Conservation (phyloP, 2,888 invertebrate species). For the Lasioglossum marginatum region DNA sequence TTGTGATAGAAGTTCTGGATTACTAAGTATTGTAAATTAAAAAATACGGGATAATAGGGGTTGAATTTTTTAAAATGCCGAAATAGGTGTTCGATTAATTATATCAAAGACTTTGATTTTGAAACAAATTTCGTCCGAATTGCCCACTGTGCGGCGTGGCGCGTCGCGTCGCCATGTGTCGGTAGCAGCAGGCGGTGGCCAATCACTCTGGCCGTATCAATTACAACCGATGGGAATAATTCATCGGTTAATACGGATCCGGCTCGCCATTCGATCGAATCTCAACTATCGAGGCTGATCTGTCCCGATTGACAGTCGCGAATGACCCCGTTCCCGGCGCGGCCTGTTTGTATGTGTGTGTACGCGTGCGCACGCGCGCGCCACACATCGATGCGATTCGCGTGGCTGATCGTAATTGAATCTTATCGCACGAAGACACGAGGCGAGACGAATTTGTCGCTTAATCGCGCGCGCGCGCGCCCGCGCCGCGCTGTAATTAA, state of each 20-base stretch:
- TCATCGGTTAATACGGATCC: conserved; percentile 47
- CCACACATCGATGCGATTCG: conserved; percentile 14
- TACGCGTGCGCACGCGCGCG: neutral
- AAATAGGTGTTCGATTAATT: no score
- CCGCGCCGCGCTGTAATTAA: conserved; percentile 23
- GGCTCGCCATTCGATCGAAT: conserved; percentile 21
- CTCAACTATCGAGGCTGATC: conserved; percentile 19
- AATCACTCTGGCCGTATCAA: conserved; percentile 51
- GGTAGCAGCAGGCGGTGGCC: neutral
- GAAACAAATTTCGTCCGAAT: no score
- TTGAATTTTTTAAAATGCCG: no score
- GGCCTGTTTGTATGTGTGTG: neutral
- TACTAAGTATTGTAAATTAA: no score
- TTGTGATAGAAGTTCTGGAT: no score
- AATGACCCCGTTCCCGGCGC: neutral
- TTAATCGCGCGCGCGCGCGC: neutral
- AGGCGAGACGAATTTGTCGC: conserved; percentile 7
- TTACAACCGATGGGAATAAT: conserved; percentile 57
- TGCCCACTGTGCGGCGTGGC: no score
- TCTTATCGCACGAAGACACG: conserved; percentile 40
- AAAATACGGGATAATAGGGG: no score
- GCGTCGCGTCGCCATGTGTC: neutral
- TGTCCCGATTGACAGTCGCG: conserved; percentile 43
- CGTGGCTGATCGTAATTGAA: conserved; percentile 47
- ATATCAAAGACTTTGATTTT: no score